Conservation (phyloP, 2,797 vertebrate species). For the Otus scops region DNA sequence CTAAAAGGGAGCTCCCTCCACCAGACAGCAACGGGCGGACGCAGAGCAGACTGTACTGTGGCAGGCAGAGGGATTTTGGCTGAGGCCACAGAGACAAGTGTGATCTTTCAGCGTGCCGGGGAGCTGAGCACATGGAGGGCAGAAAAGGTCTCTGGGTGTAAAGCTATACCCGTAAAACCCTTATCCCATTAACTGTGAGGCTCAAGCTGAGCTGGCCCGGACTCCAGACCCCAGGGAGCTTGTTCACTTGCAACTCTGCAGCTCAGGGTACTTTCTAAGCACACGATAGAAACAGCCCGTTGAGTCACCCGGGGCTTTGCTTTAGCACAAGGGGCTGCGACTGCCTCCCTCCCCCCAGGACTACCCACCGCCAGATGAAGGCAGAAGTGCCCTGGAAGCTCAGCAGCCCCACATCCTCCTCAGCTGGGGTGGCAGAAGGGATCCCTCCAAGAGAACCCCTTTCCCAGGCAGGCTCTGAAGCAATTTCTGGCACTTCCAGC, state of each 20-base stretch:
- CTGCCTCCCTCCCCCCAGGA: neutral
- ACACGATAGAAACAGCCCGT: neutral
- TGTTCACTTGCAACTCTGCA: neutral
- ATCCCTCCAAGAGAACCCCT: neutral
- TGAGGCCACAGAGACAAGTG: neutral
- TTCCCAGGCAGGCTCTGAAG: neutral
- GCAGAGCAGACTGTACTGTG: neutral
- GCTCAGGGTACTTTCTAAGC: neutral
- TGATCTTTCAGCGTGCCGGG: neutral
- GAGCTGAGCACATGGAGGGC: neutral
- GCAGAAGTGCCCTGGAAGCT: neutral
- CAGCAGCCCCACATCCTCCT: neutral
- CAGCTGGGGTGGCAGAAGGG: neutral
- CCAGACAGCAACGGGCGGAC: neutral
- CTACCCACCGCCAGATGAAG: neutral
- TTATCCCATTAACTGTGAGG: neutral
- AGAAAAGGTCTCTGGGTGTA: neutral
- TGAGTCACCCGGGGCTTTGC: neutral
- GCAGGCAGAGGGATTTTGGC: neutral
- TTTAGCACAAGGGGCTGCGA: neutral
- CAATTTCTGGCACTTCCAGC: neutral
- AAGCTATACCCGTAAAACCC: neutral
- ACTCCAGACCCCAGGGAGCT: neutral
- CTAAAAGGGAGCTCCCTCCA: neutral
- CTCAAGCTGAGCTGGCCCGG: neutral